Evolutionary conservation across 1,140 invertebrate genomes (phyloP), one percentile per base, ranked within the genome.

Genomic region (Sarcophaga peregrina): DNA sequence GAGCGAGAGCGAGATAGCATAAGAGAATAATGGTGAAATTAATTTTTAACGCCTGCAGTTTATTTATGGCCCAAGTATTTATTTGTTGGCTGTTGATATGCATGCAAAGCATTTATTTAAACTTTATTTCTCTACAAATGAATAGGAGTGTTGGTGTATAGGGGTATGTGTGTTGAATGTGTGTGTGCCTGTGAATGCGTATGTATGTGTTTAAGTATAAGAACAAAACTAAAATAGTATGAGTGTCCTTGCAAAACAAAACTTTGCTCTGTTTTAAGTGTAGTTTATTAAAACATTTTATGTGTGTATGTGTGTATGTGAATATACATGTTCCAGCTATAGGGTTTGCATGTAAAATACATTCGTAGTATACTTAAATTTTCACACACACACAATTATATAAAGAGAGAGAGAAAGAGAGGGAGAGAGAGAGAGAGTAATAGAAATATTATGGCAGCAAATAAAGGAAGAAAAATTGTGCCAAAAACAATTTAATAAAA

Each of bases 21-120:
- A 37, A 4, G 25, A 37, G 25, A 1, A 37, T 37, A 37, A 37
- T 37, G 54, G 15, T 37, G n/a, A 58, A 58, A 58, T 58, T n/a
- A 58, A 58, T 58, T 13, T 58, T 58, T 58, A 58, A 58, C 54
- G 54, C 54, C 54, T 58, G 54, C 54, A 58, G 54, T 58, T 58
- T 58, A 58, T 58, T 58, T 58, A 58, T 58, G 54, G 54, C 54
- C 4, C 15, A 58, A 58, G 54, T 58, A 58, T 58, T 58, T 58
- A 58, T 58, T 58, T 58, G 5, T 37, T 37, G 25, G 25, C 25
- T 37, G 25, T 37, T 37, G 25, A 37, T 37, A 37, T 37, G 25
- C 1, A 37, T 37, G 25, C 25, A 37, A 37, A 37, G 25, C 25
- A 37, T 37, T 37, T 37, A 37, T 37, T 37, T 37, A 37, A 37